Evolutionary conservation across 2,888 invertebrate species (phyloP), one percentile per base, ranked within the genome.

Genomic region (Endomychus coccineus): DNA sequence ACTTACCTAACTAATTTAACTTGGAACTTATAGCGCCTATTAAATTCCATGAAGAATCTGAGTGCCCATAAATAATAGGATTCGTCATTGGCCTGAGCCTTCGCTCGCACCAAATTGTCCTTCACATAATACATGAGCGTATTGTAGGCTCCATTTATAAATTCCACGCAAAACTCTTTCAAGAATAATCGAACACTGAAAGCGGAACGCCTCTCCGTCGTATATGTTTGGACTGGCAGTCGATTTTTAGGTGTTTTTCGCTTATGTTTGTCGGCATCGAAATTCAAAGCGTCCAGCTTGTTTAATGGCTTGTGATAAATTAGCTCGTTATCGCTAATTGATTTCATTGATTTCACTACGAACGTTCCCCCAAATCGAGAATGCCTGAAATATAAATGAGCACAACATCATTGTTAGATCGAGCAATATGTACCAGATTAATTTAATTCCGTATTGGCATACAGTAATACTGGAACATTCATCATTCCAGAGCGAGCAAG

Each of bases 1-100:
- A 52, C 61, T 69, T 68, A 89, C 89, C 90, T 88, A 49, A 95
- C 84, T 52, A 88, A 73, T 64, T 90, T 87, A 46, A 94, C 80
- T 68, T 87, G 78, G 60, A 89, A 86, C 55, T 85, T 80, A 63
- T 87, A 82, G 54, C 80, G 74, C 48, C 96, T 78, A 71, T 94
- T 95, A 67, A 96, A 96, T 66, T 92, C 90, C 91, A 96, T 94
- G 66, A 96, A 96, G 70, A 95, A 96, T 57, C 84, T 80, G 50
- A 95, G 73, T 4, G 89, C 83, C 92, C 94, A 95, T 44, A 96
- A 70, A 64, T 94, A 92, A 66, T 92, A 94, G 0, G 88, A 86
- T 61, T 94, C 90, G 66, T 96, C 96, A 17, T 90, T 80, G 34
- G 78, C 77, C 58, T 84, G 83, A 1, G 80, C 78, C 48, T 79